phyloP scores from a whole-genome alignment of 2,797 vertebrate genomes.

The Paguma larvata region DNA sequence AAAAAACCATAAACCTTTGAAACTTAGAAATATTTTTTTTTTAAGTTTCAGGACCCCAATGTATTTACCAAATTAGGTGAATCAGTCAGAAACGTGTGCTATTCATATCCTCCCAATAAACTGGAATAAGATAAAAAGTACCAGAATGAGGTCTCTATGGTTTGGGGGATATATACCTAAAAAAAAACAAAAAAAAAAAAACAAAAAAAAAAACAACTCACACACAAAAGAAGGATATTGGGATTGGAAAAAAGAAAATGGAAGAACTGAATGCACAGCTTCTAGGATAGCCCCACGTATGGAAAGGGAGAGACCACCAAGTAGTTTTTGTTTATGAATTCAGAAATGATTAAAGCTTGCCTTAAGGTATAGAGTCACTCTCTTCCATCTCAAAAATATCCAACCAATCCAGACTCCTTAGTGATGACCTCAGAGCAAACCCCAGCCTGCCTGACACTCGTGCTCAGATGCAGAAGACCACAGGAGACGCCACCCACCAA shows the following conservation, averaged over 20 bases:
- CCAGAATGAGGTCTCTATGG: background rate
- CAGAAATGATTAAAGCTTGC: constrained; percentile 1
- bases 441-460: background rate
- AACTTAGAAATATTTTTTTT: background rate
- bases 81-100: background rate
- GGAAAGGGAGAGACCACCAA: background rate
- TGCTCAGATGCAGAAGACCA: background rate
- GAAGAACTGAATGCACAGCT: background rate
- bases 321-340: background rate
- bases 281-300: background rate
- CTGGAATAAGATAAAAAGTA: constrained; percentile 3
- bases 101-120: background rate
- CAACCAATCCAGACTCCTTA: background rate
- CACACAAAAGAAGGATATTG: background rate
- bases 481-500: background rate
- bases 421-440: background rate
- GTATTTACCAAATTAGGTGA: background rate
- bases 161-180: background rate
- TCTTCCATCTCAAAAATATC: background rate
- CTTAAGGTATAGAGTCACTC: background rate
- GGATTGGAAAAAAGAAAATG: background rate
- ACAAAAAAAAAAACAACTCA: background rate
- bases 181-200: background rate
- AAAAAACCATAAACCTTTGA: background rate
- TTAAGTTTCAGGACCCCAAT: background rate